phyloP scores from a whole-genome alignment of 2,888 invertebrate genomes.

The Apotomis turbidana region DNA sequence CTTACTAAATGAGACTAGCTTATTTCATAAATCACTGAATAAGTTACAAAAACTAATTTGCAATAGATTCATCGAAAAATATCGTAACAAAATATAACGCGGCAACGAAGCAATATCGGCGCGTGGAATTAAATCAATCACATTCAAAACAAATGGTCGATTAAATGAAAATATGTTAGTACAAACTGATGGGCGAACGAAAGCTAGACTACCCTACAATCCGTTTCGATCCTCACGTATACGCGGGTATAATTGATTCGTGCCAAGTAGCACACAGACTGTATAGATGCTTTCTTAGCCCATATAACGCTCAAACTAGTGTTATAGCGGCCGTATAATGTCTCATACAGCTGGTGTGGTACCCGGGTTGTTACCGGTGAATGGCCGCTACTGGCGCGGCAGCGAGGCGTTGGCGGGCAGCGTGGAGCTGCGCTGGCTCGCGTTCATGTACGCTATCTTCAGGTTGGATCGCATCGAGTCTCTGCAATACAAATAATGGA shows the following conservation, averaged over 20 bases:
- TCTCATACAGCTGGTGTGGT: not conserved
- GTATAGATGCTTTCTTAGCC: too few species aligned
- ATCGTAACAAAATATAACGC: slow-evolving; percentile 36
- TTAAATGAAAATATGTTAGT: slow-evolving; percentile 37
- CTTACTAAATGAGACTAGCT: slow-evolving; percentile 67
- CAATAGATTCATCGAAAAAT: slow-evolving; percentile 37
- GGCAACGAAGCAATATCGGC: not conserved
- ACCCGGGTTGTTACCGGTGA: slow-evolving; percentile 3
- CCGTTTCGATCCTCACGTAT: slow-evolving; percentile 30
- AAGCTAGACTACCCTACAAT: slow-evolving; percentile 23
- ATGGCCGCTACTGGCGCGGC: slow-evolving; percentile 78
- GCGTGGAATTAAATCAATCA: slow-evolving; percentile 12
- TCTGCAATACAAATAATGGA: slow-evolving; percentile 67
- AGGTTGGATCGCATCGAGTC: slow-evolving; percentile 91
- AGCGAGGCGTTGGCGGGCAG: slow-evolving; percentile 93
- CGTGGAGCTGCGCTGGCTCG: slow-evolving; percentile 92
- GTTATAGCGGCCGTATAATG: too few species aligned
- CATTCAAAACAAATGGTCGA: slow-evolving; percentile 19
- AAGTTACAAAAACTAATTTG: slow-evolving; percentile 34
- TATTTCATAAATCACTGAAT: slow-evolving; percentile 57
- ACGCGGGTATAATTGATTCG: not conserved
- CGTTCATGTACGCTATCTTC: slow-evolving; percentile 89
- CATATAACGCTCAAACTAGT: too few species aligned
- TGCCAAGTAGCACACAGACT: too few species aligned
- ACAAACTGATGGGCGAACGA: slow-evolving; percentile 36